Percentiles rank a stretch among this genome's conserved stretches.
phyloP scores from a whole-genome alignment of 2,113 vertebrate species.

The Vulpes lagopus region DNA sequence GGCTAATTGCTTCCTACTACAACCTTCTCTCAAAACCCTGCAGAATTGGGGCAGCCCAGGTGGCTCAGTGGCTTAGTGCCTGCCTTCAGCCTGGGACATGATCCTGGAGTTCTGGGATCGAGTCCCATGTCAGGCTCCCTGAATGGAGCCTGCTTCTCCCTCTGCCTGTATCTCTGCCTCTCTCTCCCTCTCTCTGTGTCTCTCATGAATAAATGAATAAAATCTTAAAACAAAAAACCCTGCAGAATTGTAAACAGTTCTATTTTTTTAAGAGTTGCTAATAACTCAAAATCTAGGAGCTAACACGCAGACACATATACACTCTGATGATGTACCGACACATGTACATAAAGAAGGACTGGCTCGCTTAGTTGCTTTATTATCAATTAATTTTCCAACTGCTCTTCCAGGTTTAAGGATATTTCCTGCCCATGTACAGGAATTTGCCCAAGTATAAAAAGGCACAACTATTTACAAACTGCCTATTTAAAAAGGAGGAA shows the following conservation, averaged over 20 bases:
- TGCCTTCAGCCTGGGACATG: too few species aligned
- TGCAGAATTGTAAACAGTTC: not conserved
- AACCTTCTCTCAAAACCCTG: not conserved
- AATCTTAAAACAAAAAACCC: not conserved
- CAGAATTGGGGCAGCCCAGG: not conserved
- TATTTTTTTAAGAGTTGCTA: not conserved
- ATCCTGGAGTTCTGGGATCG: too few species aligned
- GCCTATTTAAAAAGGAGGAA: not conserved
- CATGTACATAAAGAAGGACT: not conserved
- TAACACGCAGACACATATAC: not conserved
- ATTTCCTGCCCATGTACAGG: not conserved
- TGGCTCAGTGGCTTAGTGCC: too few species aligned
- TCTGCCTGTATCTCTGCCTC: too few species aligned
- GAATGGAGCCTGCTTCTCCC: too few species aligned
- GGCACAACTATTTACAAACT: not conserved
- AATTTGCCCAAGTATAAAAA: not conserved
- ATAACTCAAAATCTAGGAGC: not conserved
- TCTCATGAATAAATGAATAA: too few species aligned
- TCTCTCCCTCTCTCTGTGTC: too few species aligned
- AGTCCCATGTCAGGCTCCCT: too few species aligned
- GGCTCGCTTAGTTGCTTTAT: not conserved
- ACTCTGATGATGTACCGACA: not conserved
- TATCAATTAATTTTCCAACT: conserved; percentile 28
- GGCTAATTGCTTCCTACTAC: not conserved
- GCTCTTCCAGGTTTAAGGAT: conserved; percentile 44